Evolutionary conservation across 1,140 invertebrate genomes (phyloP).

Genomic region (Akabosia matsudoensis): DNA sequence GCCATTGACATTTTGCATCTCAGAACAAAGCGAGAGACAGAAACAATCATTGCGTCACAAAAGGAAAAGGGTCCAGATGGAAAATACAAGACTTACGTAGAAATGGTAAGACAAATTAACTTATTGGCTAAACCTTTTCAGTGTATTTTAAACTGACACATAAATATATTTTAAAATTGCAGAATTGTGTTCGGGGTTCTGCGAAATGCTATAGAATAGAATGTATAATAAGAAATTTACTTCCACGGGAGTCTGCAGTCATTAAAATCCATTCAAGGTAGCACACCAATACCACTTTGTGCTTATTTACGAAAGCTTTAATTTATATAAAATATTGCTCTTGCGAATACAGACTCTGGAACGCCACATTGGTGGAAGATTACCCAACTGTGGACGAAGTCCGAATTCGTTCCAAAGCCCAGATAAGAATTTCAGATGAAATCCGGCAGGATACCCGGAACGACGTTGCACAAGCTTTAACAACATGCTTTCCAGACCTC

Average conservation of each 20-base stretch:
- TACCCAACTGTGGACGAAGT: slow-evolving; percentile 80
- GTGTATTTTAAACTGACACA: neutral
- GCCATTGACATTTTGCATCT: slow-evolving; percentile 36
- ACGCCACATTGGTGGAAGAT: slow-evolving; percentile 81
- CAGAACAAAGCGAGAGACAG: slow-evolving; percentile 64
- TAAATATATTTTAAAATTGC: slow-evolving; percentile 49
- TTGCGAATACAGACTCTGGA: slow-evolving; percentile 69
- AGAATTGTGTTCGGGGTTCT: slow-evolving; percentile 74
- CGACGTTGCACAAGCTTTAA: slow-evolving; percentile 36
- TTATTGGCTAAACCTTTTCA: neutral
- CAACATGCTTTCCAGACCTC: slow-evolving; percentile 40
- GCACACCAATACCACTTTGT: neutral
- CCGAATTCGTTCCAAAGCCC: slow-evolving; percentile 71
- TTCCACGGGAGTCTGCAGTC: slow-evolving; percentile 67
- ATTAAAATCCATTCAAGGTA: slow-evolving; percentile 73
- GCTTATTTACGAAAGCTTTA: neutral
- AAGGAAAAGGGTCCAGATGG: slow-evolving; percentile 67
- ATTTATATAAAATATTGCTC: no score
- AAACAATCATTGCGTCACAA: slow-evolving; percentile 69
- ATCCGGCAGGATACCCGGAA: slow-evolving; percentile 60
- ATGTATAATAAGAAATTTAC: slow-evolving; percentile 74
- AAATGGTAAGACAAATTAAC: slow-evolving; percentile 61
- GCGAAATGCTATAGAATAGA: slow-evolving; percentile 81
- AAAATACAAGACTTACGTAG: slow-evolving; percentile 67
- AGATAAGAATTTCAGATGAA: slow-evolving; percentile 66